Base-by-base conservation (phyloP, 2,797 vertebrate genomes). In the Hemitrygon akajei region DNA sequence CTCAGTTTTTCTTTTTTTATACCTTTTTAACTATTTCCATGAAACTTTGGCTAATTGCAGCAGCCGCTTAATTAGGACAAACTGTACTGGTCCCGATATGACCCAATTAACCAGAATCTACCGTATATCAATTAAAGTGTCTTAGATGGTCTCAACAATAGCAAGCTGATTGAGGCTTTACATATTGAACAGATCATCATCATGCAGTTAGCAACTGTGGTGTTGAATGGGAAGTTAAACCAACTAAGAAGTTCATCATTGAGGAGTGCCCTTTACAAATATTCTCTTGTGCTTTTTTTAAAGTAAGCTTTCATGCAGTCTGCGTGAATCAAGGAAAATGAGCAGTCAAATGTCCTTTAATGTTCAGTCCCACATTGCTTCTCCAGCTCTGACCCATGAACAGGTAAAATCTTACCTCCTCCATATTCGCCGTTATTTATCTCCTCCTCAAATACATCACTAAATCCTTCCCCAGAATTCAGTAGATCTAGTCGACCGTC, bases 391-490 rank as follows among this genome's bases (percentile, higher is more conserved):
- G 73, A 7, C 2, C n/a, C 7, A 11, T 56, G 69, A 92, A 30
- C 14, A n/a, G 25, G 69, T 73, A 9, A 80, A 7, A 3, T 9
- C 75, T 81, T 93, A 96, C 96, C 94, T 98, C 99, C 98, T 94
- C 98, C 98, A 94, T 99, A 99, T 95, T 99, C 99, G 1, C 98
- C 98, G 96, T 97, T 98, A 96, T 97, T 98, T 95, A 99, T 99
- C 95, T 99, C 98, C 66, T 99, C 99, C 95, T 99, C 99, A 96
- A 99, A 99, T 93, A 98, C 96, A 76, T 99, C 99, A 93, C 97
- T 99, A 96, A 99, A 99, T 94, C 99, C 99, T 95, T 98, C 97
- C 0, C 99, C 99, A 0, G 98, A 97, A 95, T 99, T 99, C 93
- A 99, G 96, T 94, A 98, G 96, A 95, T 99, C 98, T 95, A 99